Evolutionary conservation across 1,140 invertebrate genomes (phyloP).

Genomic region (Nasonia vitripennis): DNA sequence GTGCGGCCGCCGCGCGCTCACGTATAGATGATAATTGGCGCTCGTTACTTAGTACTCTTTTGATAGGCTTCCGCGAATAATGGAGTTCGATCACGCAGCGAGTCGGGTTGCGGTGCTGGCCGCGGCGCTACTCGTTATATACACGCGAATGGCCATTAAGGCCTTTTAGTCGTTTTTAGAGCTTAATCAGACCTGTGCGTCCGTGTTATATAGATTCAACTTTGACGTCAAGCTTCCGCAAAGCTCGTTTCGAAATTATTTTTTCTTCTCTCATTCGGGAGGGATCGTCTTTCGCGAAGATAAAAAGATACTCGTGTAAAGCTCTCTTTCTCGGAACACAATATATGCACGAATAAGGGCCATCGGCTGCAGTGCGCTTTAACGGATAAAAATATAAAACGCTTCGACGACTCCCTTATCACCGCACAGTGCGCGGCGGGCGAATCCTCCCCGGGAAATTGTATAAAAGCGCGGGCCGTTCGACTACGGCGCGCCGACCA

Average conservation of each 20-base stretch:
- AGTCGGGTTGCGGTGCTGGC: neutral
- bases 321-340: neutral
- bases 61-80: constrained; percentile 30
- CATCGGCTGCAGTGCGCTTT: neutral
- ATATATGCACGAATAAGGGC: neutral
- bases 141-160: constrained; percentile 6
- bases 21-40: constrained; percentile 37
- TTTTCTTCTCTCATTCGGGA: neutral
- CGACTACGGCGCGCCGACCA: neutral
- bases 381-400: constrained; percentile 8
- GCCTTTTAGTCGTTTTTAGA: neutral
- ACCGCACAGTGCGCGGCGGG: neutral
- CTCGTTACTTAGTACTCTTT: constrained; percentile 42
- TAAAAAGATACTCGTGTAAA: neutral
- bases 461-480: neutral
- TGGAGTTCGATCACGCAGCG: constrained; percentile 12
- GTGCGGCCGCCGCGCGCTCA: neutral
- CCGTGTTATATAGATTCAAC: neutral
- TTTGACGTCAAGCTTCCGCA: neutral
- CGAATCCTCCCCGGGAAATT: neutral
- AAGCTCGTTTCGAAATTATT: neutral
- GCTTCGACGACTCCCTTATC: constrained; percentile 2
- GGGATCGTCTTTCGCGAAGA: neutral
- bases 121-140: neutral
- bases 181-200: neutral